Conservation (phyloP, 2,888 invertebrate species). For the Balanococcus diminutus region DNA sequence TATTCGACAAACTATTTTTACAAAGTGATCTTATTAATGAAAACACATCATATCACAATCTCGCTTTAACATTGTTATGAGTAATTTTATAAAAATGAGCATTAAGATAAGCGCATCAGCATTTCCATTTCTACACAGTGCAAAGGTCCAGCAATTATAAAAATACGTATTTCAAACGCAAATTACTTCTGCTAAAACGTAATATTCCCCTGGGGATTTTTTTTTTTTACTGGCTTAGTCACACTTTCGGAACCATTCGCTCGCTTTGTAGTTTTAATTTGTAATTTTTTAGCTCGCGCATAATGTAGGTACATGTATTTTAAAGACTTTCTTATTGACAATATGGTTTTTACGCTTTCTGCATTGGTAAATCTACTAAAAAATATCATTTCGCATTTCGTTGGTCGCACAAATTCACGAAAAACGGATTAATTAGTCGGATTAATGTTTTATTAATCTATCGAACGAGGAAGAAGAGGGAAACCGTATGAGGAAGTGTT, state of each 20-base stretch:
- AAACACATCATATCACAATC: neutral
- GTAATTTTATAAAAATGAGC: neutral
- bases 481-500: neutral
- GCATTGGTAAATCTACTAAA: neutral
- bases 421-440: constrained; percentile 30
- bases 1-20: neutral
- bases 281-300: neutral
- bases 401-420: constrained; percentile 5
- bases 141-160: neutral
- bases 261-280: neutral
- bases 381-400: neutral
- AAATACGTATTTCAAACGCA: neutral
- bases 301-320: neutral
- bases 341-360: constrained; percentile 41
- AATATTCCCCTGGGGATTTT: neutral
- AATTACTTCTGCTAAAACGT: neutral
- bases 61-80: neutral
- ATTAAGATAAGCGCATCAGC: neutral
- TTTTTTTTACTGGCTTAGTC: neutral
- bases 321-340: constrained; percentile 37
- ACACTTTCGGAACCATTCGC: neutral
- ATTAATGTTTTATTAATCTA: neutral
- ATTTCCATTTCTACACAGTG: neutral
- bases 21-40: neutral
- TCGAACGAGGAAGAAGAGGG: neutral